These are phyloP conservation scores for Riptortus pedestris DNA, from an alignment of 1,140 invertebrate genomes.

Conservation along the genomic window DNA sequence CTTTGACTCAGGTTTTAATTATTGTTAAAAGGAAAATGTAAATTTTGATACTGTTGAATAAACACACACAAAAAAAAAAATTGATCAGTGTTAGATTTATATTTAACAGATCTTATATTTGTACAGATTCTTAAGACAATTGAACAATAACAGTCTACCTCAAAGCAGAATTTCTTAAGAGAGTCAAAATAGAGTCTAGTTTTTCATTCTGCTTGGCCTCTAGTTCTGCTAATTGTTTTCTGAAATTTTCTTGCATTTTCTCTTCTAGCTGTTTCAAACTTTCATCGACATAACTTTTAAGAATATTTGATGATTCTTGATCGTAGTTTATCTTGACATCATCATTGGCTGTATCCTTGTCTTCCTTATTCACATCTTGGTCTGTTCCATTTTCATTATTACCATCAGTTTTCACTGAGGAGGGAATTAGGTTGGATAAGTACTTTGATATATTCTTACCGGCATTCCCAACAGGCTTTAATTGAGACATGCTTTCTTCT, in stretches of 20 bases:
- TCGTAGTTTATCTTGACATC: not conserved
- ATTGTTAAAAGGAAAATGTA: no score
- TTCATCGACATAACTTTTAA: conserved; percentile 22
- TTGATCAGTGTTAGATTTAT: no score
- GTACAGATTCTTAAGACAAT: no score
- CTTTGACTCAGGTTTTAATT: no score
- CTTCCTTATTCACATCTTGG: not conserved
- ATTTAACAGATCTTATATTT: no score
- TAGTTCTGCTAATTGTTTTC: conserved; percentile 20
- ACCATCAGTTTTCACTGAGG: not conserved
- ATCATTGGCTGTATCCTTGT: not conserved
- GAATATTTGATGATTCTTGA: no score
- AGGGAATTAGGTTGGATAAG: conserved; percentile 13
- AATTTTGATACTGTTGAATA: no score
- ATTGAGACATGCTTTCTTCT: conserved; percentile 14
- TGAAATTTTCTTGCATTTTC: conserved; percentile 13
- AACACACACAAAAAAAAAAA: no score
- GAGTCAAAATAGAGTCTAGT: conserved; percentile 20
- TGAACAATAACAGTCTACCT: no score
- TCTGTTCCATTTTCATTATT: no score
- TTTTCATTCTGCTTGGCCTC: conserved; percentile 26
- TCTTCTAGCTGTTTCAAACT: conserved; percentile 21
- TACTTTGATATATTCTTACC: conserved; percentile 19
- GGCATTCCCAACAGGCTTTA: conserved; percentile 14
- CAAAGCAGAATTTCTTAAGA: conserved; percentile 13